Evolutionary conservation across 2,797 vertebrate genomes (phyloP).

Genomic region (Gymnocypris eckloni): DNA sequence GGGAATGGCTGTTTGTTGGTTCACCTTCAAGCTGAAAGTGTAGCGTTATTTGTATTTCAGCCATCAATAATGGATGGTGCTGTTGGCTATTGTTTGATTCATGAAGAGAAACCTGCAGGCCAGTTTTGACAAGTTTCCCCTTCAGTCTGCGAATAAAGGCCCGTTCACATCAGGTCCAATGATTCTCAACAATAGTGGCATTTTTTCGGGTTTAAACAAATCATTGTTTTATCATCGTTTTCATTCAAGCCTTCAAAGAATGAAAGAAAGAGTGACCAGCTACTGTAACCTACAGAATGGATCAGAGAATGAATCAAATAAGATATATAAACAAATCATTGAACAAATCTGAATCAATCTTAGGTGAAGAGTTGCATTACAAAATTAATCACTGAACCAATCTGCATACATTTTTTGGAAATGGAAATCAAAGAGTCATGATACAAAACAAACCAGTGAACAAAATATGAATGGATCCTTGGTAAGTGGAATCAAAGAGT

Average conservation of each 20-base stretch:
- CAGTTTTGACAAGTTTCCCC: slow-evolving; percentile 15
- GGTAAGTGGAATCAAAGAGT: neutral
- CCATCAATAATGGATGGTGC: slow-evolving; percentile 35
- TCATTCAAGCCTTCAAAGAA: neutral
- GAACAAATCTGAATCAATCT: neutral
- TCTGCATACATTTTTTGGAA: neutral
- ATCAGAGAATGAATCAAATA: neutral
- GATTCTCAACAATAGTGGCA: neutral
- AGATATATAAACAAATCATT: neutral
- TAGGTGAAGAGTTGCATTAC: neutral
- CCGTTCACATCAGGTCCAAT: slow-evolving; percentile 1
- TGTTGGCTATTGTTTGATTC: slow-evolving; percentile 30
- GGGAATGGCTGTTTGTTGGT: slow-evolving; percentile 20
- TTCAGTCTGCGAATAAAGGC: neutral
- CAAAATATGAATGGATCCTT: neutral
- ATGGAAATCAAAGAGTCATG: neutral
- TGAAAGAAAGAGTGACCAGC: neutral
- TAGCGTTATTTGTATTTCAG: slow-evolving; percentile 29
- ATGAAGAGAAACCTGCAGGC: slow-evolving; percentile 6
- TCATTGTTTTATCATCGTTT: neutral
- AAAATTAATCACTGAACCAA: neutral
- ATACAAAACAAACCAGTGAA: neutral
- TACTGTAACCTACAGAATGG: neutral
- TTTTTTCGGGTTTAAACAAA: neutral
- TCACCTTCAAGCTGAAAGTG: slow-evolving; percentile 35